These are phyloP conservation scores for Bufo gargarizans DNA, from an alignment of 2,113 vertebrate genomes.

Conservation along the genomic window DNA sequence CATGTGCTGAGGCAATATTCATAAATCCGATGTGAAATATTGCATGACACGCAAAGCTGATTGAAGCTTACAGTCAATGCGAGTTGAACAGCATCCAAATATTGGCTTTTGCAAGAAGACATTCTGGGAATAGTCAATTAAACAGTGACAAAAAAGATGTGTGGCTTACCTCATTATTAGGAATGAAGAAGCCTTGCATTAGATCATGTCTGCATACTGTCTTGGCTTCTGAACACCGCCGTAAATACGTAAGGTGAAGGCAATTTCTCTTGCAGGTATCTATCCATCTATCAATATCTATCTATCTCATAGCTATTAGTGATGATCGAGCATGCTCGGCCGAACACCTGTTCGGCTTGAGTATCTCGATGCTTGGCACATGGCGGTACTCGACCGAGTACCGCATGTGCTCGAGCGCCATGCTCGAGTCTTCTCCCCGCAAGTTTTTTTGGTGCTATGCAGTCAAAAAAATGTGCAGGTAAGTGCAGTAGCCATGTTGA, in stretches of 20 bases:
- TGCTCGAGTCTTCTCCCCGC: too few relatives aligned
- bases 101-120: conserved; percentile 54
- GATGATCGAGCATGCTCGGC: too few relatives aligned
- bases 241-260: not conserved
- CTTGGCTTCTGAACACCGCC: conserved; percentile 6
- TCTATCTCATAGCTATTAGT: not conserved
- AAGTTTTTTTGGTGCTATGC: too few relatives aligned
- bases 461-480: too few relatives aligned
- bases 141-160: conserved; percentile 52
- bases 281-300: not conserved
- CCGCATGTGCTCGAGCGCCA: too few relatives aligned
- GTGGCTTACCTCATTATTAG: conserved; percentile 53
- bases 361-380: too few relatives aligned
- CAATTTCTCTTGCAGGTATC: not conserved
- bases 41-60: not conserved
- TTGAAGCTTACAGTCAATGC: conserved; percentile 26
- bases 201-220: conserved; percentile 54
- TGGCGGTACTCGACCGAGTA: too few relatives aligned
- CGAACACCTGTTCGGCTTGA: too few relatives aligned
- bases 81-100: conserved; percentile 45
- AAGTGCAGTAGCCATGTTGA: too few relatives aligned
- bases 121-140: conserved; percentile 58
- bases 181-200: conserved; percentile 42
- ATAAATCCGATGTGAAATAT: conserved; percentile 4
- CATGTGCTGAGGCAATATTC: not conserved